These are phyloP conservation scores for Cheirogaleus major DNA, from an alignment of 2,797 vertebrate species.

Conservation along the genomic window DNA sequence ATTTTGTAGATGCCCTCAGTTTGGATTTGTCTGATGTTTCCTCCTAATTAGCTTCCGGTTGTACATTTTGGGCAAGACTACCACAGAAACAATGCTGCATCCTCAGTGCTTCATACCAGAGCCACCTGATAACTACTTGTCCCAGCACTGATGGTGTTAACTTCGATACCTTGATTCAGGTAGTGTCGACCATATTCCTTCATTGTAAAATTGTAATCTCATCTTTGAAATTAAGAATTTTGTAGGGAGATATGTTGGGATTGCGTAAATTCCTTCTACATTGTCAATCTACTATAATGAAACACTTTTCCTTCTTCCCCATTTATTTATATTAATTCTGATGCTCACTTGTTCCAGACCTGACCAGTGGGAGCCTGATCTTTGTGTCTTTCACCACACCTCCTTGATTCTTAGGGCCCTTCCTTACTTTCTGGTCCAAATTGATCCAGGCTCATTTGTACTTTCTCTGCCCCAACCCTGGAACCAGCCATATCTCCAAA, in stretches of 20 bases:
- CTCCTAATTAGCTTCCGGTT: not conserved
- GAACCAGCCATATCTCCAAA: not conserved
- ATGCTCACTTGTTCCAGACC: not conserved
- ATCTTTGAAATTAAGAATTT: not conserved
- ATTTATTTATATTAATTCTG: not conserved
- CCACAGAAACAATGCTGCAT: not conserved
- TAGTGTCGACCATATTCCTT: not conserved
- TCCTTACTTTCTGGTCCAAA: not conserved
- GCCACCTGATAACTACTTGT: rapidly evolving
- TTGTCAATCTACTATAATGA: not conserved
- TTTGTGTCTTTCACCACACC: too few relatives aligned
- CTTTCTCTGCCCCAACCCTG: not conserved
- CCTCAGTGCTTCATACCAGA: rapidly evolving
- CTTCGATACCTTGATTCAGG: not conserved
- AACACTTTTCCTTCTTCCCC: not conserved
- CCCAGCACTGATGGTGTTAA: rapidly evolving
- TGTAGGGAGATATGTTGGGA: not conserved
- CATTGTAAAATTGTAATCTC: not conserved
- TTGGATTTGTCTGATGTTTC: not conserved
- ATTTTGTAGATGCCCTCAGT: not conserved
- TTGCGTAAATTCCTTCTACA: not conserved
- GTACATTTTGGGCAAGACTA: not conserved
- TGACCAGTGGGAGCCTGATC: not conserved
- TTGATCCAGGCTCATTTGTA: not conserved
- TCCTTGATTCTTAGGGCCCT: not conserved